Conservation (phyloP, 2,113 vertebrate genomes). For the Myotis davidii region DNA sequence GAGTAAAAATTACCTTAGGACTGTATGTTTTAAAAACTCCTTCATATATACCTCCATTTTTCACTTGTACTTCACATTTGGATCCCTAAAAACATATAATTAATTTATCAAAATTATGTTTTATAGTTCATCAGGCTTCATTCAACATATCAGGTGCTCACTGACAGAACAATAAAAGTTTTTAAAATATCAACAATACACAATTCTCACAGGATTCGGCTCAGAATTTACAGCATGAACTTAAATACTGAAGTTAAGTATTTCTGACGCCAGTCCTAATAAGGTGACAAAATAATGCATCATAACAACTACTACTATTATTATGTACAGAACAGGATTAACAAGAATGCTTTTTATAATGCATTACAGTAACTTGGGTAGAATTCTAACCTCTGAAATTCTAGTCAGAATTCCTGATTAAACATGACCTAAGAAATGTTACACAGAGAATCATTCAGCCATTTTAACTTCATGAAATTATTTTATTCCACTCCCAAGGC, state of each 20-base stretch:
- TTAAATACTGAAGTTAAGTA: constrained; percentile 28
- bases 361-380: background rate
- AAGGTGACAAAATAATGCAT: constrained; percentile 31
- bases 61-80: constrained; percentile 99
- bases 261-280: background rate
- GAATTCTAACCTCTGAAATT: constrained; percentile 10
- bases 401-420: constrained; percentile 43
- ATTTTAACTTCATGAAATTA: constrained; percentile 40
- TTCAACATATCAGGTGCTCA: background rate
- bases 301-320: background rate
- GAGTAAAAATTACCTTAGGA: constrained; percentile 92
- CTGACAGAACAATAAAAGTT: background rate
- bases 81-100: constrained; percentile 90
- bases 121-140: background rate
- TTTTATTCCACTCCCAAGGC: constrained; percentile 1
- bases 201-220: background rate
- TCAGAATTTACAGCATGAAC: background rate
- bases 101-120: constrained; percentile 28
- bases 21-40: constrained; percentile 99
- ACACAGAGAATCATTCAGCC: constrained; percentile 15
- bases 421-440: constrained; percentile 33
- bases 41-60: constrained; percentile 97
- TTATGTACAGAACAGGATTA: background rate
- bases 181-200: constrained; percentile 13
- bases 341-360: constrained; percentile 40